Percentiles rank a stretch among this genome's conserved stretches.
Evolutionary conservation across 1,140 invertebrate species (phyloP).

Genomic region (Ostrea edulis): DNA sequence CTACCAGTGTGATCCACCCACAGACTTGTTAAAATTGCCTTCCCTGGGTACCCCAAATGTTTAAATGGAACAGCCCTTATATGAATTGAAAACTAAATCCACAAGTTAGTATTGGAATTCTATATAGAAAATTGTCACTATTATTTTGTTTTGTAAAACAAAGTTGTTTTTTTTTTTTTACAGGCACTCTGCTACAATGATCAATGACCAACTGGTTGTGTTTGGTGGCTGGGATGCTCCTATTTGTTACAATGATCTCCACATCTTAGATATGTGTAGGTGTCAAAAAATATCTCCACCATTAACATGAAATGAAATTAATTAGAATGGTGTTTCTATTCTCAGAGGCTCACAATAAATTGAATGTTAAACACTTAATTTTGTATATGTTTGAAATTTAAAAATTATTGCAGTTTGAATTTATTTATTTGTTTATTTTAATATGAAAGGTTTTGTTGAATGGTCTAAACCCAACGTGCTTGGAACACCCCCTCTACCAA

Average conservation of each 20-base stretch:
- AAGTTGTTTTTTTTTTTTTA: slow-evolving; percentile 13
- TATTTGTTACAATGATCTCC: slow-evolving; percentile 75
- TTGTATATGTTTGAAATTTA: not conserved
- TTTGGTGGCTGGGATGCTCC: slow-evolving; percentile 79
- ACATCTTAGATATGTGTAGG: slow-evolving; percentile 77
- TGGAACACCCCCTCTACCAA: slow-evolving; percentile 74
- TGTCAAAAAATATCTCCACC: slow-evolving; percentile 8
- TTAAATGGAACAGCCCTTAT: too few relatives aligned
- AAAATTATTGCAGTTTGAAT: not conserved
- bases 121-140: not conserved
- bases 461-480: slow-evolving; percentile 74
- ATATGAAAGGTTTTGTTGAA: slow-evolving; percentile 73
- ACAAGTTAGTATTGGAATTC: too few relatives aligned
- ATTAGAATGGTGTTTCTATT: not conserved
- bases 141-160: not conserved
- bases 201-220: slow-evolving; percentile 75
- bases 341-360: too few relatives aligned
- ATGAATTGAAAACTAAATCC: too few relatives aligned
- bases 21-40: too few relatives aligned
- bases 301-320: not conserved
- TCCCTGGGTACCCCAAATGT: too few relatives aligned
- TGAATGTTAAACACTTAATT: not conserved
- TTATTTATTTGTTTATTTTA: not conserved
- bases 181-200: slow-evolving; percentile 77
- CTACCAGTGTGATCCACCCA: too few relatives aligned